Evolutionary conservation across 2,113 vertebrate genomes (phyloP).

Genomic region (Thamnophis sirtalis): DNA sequence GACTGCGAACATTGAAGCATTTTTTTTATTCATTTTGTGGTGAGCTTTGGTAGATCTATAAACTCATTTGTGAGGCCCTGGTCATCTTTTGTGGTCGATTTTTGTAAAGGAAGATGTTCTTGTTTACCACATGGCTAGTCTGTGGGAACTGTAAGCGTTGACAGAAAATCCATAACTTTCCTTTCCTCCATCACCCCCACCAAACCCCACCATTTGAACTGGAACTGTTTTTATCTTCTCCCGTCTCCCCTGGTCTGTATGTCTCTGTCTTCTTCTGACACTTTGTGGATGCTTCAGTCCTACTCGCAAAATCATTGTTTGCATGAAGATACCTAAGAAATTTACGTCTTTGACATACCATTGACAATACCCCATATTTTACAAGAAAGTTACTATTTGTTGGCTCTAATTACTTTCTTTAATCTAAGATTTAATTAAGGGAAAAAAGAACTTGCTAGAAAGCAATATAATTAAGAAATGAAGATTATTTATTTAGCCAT

Average conservation of each 20-base stretch:
- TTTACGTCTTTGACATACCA: neutral
- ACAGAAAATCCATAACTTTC: slow-evolving; percentile 1
- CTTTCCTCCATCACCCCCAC: neutral
- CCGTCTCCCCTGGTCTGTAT: neutral
- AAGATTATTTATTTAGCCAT: neutral
- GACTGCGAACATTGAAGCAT: neutral
- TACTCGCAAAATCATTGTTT: neutral
- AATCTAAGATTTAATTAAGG: neutral
- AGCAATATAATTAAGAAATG: no score
- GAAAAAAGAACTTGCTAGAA: neutral
- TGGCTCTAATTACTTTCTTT: neutral
- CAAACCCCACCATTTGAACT: neutral
- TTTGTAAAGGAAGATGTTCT: neutral
- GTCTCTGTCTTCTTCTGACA: accelerated
- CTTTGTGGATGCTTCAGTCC: slow-evolving; percentile 3
- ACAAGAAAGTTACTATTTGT: neutral
- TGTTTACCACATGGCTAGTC: neutral
- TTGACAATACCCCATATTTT: neutral
- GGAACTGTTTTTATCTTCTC: neutral
- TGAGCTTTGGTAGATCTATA: neutral
- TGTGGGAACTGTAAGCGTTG: neutral
- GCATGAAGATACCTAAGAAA: neutral
- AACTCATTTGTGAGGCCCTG: neutral
- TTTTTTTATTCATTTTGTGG: neutral
- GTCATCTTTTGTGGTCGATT: neutral